phyloP scores from a whole-genome alignment of 2,113 vertebrate genomes.

The Thomomys bottae region DNA sequence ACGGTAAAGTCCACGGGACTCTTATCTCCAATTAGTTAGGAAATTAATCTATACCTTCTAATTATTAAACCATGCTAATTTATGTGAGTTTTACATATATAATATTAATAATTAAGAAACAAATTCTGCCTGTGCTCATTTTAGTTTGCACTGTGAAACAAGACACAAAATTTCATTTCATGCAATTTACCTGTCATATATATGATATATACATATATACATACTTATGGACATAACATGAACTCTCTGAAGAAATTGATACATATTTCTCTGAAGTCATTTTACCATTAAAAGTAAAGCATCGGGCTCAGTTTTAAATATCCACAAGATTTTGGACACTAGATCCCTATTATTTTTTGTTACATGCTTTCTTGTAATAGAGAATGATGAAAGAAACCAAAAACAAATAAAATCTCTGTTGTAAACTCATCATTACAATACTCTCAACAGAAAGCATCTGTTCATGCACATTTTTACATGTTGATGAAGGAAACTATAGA shows the following conservation, averaged over 20 bases:
- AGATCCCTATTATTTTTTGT: neutral
- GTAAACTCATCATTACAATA: neutral
- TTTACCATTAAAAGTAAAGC: too few relatives aligned
- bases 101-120: neutral
- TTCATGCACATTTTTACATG: neutral
- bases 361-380: conserved; percentile 22
- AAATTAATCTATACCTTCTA: too few relatives aligned
- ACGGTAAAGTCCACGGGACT: too few relatives aligned
- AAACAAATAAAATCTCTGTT: neutral
- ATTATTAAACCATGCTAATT: neutral
- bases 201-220: neutral
- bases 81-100: neutral
- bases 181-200: neutral
- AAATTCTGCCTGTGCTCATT: neutral
- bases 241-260: neutral
- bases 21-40: too few relatives aligned
- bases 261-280: neutral
- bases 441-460: neutral
- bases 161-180: neutral
- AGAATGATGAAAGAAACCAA: conserved; percentile 18
- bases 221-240: neutral
- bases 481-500: neutral
- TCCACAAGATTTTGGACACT: neutral
- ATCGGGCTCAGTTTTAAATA: neutral
- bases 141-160: neutral